Conservation (phyloP, 2,888 invertebrate genomes). For the Thymelicus sylvestris region DNA sequence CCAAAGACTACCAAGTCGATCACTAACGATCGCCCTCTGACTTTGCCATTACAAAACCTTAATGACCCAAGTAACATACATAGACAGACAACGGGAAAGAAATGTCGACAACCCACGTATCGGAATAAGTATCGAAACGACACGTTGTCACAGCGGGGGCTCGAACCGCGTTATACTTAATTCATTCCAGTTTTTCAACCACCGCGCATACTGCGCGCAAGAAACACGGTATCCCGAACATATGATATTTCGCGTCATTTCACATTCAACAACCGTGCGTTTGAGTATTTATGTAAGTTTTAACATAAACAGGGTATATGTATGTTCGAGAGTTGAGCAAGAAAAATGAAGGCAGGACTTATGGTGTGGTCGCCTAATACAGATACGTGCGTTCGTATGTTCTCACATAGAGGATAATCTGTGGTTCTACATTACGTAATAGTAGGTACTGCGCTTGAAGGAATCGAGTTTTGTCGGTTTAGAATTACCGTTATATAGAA, state of each 20-base stretch:
- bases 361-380: not conserved
- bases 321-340: slow-evolving; percentile 9
- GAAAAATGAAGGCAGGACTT: slow-evolving; percentile 1
- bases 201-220: slow-evolving; percentile 49
- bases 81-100: not conserved
- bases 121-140: slow-evolving; percentile 24
- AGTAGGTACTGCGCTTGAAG: not conserved
- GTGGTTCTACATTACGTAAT: not conserved
- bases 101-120: slow-evolving; percentile 17
- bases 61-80: not conserved
- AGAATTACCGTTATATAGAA: too few species aligned
- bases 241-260: slow-evolving; percentile 24
- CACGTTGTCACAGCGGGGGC: slow-evolving; percentile 56
- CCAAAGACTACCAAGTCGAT: too few species aligned
- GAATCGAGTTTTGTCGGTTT: not conserved
- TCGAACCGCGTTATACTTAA: slow-evolving; percentile 57
- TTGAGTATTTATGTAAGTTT: not conserved
- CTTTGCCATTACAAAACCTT: slow-evolving; percentile 2
- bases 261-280: slow-evolving; percentile 10
- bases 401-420: too few species aligned
- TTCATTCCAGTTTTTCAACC: slow-evolving; percentile 59
- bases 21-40: too few species aligned
- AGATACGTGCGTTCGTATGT: not conserved
- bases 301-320: slow-evolving; percentile 6
- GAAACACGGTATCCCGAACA: slow-evolving; percentile 3